Evolutionary conservation across 2,113 vertebrate species (phyloP).

Genomic region (Balaeniceps rex): DNA sequence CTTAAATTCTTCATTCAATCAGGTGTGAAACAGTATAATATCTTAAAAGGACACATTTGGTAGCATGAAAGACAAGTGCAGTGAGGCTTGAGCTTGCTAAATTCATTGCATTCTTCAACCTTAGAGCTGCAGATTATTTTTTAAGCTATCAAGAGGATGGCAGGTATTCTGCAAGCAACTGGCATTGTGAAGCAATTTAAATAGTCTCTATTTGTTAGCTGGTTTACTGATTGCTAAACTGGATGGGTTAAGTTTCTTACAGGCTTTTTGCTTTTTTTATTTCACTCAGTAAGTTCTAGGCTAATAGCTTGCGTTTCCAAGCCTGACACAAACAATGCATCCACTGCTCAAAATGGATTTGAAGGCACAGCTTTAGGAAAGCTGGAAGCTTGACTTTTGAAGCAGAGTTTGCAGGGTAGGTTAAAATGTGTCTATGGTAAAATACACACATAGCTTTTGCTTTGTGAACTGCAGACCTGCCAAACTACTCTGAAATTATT

Average conservation of each 20-base stretch:
- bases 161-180: slow-evolving; percentile 19
- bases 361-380: not conserved
- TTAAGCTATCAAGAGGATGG: slow-evolving; percentile 45
- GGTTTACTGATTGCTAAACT: slow-evolving; percentile 7
- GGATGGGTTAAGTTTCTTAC: not conserved
- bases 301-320: not conserved
- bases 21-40: slow-evolving; percentile 74
- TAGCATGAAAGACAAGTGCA: slow-evolving; percentile 73
- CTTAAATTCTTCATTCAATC: slow-evolving; percentile 73
- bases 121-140: slow-evolving; percentile 58
- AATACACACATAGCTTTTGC: not conserved
- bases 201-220: not conserved
- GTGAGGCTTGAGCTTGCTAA: slow-evolving; percentile 59
- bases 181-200: slow-evolving; percentile 21
- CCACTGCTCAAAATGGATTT: not conserved
- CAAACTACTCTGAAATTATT: not conserved
- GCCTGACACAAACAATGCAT: not conserved
- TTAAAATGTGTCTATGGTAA: not conserved
- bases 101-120: slow-evolving; percentile 62
- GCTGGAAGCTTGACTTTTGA: not conserved
- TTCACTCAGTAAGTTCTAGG: not conserved
- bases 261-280: not conserved
- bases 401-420: not conserved
- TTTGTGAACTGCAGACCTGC: not conserved
- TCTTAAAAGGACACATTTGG: slow-evolving; percentile 74